Conservation (phyloP, 1,140 invertebrate species). For the Bombus cullumanus region DNA sequence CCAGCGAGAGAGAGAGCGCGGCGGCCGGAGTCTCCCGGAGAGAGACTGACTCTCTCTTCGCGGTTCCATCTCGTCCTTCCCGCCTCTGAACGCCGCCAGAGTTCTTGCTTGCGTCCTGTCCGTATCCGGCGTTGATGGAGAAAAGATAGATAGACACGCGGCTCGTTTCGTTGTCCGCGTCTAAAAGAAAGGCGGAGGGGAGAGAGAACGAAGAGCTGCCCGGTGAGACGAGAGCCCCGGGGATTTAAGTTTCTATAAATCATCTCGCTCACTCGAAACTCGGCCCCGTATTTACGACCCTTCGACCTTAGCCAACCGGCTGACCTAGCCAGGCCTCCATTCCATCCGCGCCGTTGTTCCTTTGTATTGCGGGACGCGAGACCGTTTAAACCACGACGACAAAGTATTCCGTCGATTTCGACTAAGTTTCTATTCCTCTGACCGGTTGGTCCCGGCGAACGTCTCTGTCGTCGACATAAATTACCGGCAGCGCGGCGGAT, state of each 20-base stretch:
- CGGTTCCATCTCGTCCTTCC: constrained; percentile 29
- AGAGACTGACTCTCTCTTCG: constrained; percentile 25
- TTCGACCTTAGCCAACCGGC: constrained; percentile 64
- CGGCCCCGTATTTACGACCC: constrained; percentile 80
- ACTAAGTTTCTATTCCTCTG: constrained; percentile 36
- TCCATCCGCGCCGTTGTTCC: constrained; percentile 56
- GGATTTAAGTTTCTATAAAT: constrained; percentile 82
- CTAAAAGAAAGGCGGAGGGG: neutral
- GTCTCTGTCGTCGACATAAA: constrained; percentile 64
- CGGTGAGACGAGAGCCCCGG: constrained; percentile 65
- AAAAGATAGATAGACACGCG: constrained; percentile 63
- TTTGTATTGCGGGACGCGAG: constrained; percentile 78
- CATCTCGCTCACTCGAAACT: constrained; percentile 79
- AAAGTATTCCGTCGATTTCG: constrained; percentile 71
- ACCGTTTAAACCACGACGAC: constrained; percentile 76
- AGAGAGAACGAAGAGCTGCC: constrained; percentile 43
- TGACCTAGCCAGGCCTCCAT: constrained; percentile 64
- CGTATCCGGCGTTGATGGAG: constrained; percentile 50
- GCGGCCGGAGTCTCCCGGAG: constrained; percentile 27
- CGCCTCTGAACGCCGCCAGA: constrained; percentile 10
- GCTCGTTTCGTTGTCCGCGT: constrained; percentile 50
- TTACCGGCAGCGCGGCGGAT: constrained; percentile 36
- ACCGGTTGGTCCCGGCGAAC: neutral
- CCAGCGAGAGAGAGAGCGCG: neutral
- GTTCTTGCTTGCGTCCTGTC: constrained; percentile 3